Evolutionary conservation across 2,888 invertebrate genomes (phyloP).

Genomic region (Anticlea derivata): DNA sequence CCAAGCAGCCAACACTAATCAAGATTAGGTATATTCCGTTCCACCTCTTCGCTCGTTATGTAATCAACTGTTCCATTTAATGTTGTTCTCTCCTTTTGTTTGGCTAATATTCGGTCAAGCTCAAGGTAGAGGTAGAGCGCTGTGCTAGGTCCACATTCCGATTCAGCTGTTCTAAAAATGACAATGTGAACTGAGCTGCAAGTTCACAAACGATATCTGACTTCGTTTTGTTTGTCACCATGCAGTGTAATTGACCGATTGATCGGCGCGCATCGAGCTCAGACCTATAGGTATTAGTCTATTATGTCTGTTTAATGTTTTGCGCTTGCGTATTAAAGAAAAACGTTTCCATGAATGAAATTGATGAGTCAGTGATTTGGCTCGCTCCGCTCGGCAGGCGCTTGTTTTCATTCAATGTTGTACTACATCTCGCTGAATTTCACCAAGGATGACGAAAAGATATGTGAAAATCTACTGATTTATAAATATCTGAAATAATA

Average conservation of each 20-base stretch:
- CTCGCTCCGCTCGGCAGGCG: constrained; percentile 47
- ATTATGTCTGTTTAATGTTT: constrained; percentile 23
- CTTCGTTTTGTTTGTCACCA: constrained; percentile 19
- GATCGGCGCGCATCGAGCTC: constrained; percentile 36
- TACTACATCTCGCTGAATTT: constrained; percentile 41
- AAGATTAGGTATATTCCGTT: constrained; percentile 24
- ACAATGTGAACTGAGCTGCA: background rate
- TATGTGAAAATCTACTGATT: constrained; percentile 39
- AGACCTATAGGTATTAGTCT: constrained; percentile 22
- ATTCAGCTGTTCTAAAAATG: constrained; percentile 3
- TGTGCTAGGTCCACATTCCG: background rate
- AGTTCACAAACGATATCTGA: background rate
- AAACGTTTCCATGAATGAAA: constrained; percentile 65
- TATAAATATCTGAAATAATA: constrained; percentile 30
- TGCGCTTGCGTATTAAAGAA: constrained; percentile 37
- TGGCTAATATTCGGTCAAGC: constrained; percentile 55
- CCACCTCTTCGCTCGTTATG: constrained; percentile 49
- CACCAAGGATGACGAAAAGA: constrained; percentile 48
- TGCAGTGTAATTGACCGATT: constrained; percentile 31
- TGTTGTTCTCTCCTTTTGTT: constrained; percentile 39
- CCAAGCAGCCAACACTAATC: constrained; percentile 2
- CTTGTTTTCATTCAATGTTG: constrained; percentile 56
- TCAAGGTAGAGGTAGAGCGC: constrained; percentile 57
- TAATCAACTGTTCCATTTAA: constrained; percentile 49
- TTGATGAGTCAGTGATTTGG: constrained; percentile 69